Base-by-base conservation (phyloP, 2,888 invertebrate species). In the Malachius bipustulatus region DNA sequence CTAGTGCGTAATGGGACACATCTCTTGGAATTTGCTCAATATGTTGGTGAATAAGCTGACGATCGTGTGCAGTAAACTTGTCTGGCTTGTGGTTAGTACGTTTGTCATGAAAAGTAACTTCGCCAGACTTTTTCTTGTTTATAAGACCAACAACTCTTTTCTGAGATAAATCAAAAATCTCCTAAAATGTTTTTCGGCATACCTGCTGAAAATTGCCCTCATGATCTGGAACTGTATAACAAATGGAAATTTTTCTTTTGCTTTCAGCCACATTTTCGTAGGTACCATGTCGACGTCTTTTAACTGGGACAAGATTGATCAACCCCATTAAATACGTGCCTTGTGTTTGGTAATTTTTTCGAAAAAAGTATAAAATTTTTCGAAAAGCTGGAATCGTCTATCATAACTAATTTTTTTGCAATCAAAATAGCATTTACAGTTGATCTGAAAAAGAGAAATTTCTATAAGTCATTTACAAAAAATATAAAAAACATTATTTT, bases 301-400 rank as follows among this genome's bases (percentile, higher is more conserved):
- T 19, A 19, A 19, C 24, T 19, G 24, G 24, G 24, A 19, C 24
- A 6, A 19, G n/a, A 19, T 19, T 19, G 24, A 19, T 19, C n/a
- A 19, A 19, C 24, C 24, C n/a, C 24, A 19, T 19, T 19, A 19
- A 19, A 19, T 19, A 19, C 24, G 24, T 19, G 24, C 24, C 24
- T 19, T 19, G 24, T n/a, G n/a, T 19, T 19, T n/a, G 6, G 24
- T 19, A 19, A 19, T 19, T n/a, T 19, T 19, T n/a, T n/a, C n/a
- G n/a, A n/a, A n/a, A n/a, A n/a, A n/a, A 19, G n/a, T n/a, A 19
- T 19, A 19, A 6, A 19, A 19, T 19, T 19, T 19, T 19, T 19
- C 24, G n/a, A 19, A 19, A 6, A 19, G 24, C 24, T 19, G 24
- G 6, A 19, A n/a, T 19, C n/a, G 6, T 19, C 24, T 19, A 19